A percentile compares a stretch with the other conserved stretches of the same genome.
Conservation (phyloP, 2,113 vertebrate species). For the Plotosus lineatus region DNA sequence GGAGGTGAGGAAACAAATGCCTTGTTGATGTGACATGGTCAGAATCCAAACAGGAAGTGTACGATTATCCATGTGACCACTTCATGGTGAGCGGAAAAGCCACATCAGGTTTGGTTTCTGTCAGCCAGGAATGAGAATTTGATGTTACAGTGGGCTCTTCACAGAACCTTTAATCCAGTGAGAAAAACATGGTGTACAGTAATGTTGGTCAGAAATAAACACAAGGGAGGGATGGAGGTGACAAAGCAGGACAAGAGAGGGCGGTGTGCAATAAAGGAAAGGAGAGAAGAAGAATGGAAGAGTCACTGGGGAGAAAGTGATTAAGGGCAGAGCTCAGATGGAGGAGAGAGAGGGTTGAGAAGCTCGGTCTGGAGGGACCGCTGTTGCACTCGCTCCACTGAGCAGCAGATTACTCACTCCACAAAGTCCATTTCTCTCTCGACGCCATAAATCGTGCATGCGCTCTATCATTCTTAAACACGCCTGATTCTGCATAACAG, state of each 20-base stretch:
- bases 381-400: slow-evolving; percentile 21
- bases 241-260: slow-evolving; percentile 22
- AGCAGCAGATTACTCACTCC: slow-evolving; percentile 38
- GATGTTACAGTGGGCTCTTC: background rate
- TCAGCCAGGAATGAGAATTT: background rate
- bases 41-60: background rate
- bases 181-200: background rate
- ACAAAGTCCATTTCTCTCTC: slow-evolving; percentile 35
- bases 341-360: background rate
- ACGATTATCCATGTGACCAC: background rate
- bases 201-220: background rate
- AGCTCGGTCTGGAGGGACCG: slow-evolving; percentile 5
- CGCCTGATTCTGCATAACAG: slow-evolving; percentile 13
- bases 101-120: background rate
- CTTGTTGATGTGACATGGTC: background rate
- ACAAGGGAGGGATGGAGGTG: slow-evolving; percentile 8
- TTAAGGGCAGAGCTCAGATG: slow-evolving; percentile 33
- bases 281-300: background rate
- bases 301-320: slow-evolving; percentile 20
- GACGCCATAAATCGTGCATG: slow-evolving; percentile 21
- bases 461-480: slow-evolving; percentile 19
- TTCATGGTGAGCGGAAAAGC: background rate
- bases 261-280: background rate
- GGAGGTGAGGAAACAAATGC: background rate
- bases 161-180: background rate